Percentiles rank a stretch among this genome's conserved stretches.
Evolutionary conservation across 2,797 vertebrate species (phyloP).

Genomic region (Sebastes nivosus): DNA sequence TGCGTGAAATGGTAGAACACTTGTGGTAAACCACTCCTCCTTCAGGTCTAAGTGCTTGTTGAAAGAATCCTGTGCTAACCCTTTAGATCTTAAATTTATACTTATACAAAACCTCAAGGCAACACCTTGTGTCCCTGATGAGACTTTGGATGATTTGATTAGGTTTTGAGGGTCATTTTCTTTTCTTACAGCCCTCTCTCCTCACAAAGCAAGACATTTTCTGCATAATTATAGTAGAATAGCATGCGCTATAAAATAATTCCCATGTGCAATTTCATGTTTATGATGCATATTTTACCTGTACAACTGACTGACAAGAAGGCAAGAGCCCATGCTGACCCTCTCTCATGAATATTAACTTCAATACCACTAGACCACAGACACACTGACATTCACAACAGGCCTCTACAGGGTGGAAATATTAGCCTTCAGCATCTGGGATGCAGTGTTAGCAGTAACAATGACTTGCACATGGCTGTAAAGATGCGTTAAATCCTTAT

Average conservation of each 20-base stretch:
- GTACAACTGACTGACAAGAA: neutral
- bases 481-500: neutral
- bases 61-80: neutral
- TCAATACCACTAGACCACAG: neutral
- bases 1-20: neutral
- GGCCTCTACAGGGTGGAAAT: neutral
- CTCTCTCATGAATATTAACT: conserved; percentile 5
- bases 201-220: neutral
- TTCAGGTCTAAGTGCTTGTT: neutral
- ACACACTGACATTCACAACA: neutral
- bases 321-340: neutral
- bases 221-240: neutral
- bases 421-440: neutral
- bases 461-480: neutral
- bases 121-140: neutral
- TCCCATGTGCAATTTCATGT: neutral
- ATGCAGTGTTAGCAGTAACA: neutral
- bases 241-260: neutral
- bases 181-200: neutral
- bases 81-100: neutral
- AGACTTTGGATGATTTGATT: neutral
- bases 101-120: neutral
- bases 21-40: neutral
- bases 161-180: neutral
- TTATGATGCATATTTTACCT: neutral